phyloP scores from a whole-genome alignment of 1,140 invertebrate species.

The Bombyx mori region DNA sequence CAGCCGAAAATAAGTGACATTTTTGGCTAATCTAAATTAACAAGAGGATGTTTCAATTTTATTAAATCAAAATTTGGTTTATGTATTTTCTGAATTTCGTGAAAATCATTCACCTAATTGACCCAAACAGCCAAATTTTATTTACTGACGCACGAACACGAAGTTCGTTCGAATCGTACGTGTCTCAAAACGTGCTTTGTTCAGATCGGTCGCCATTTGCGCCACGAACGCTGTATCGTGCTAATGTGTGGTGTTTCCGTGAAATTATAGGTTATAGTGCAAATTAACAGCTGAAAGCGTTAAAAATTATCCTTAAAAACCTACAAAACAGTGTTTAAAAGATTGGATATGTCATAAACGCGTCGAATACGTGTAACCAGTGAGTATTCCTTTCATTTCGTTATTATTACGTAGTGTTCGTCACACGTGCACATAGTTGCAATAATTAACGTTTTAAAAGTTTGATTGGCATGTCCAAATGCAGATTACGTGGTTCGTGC shows the following conservation, averaged over 20 bases:
- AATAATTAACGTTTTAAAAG: neutral
- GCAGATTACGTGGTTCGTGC: slow-evolving; percentile 14
- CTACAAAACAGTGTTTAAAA: neutral
- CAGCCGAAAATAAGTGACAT: slow-evolving; percentile 4
- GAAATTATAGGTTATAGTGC: slow-evolving; percentile 58
- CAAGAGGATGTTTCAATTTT: slow-evolving; percentile 58
- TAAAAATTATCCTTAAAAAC: slow-evolving; percentile 14
- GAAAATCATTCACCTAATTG: too few species aligned
- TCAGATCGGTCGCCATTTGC: slow-evolving; percentile 59
- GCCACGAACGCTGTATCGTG: slow-evolving; percentile 43
- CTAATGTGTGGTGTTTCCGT: slow-evolving; percentile 33
- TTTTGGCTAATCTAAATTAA: slow-evolving; percentile 62
- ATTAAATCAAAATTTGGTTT: slow-evolving; percentile 39
- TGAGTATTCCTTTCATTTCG: slow-evolving; percentile 32
- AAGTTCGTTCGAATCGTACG: slow-evolving; percentile 1
- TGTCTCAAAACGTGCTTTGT: slow-evolving; percentile 25
- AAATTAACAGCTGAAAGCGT: slow-evolving; percentile 22
- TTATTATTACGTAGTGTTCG: slow-evolving; percentile 7
- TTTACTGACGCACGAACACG: neutral
- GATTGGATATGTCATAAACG: neutral
- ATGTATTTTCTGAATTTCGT: slow-evolving; percentile 15
- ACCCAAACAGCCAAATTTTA: neutral
- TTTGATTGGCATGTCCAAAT: too few species aligned
- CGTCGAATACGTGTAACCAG: slow-evolving; percentile 28
- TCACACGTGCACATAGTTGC: slow-evolving; percentile 1